Evolutionary conservation across 2,888 invertebrate genomes (phyloP), one percentile per base, ranked within the genome.

Genomic region (Brachylomia viminalis): DNA sequence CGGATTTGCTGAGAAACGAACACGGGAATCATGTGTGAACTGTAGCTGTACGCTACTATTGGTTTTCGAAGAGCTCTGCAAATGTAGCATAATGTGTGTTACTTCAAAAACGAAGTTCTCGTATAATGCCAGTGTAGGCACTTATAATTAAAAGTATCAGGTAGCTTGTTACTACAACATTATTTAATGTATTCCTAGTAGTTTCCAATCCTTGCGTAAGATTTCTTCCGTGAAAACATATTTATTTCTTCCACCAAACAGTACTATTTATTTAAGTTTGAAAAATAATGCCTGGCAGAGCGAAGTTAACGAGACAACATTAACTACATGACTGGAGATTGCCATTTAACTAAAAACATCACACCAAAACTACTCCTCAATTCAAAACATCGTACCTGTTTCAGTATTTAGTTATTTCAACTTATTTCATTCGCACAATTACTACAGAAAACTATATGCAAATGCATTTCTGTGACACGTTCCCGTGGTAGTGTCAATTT

Each of bases 1-100:
- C 87, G 90, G 91, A 90, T 91, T 90, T 89, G 86, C 84, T 80
- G 86, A 86, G 85, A 85, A 84, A 85, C 83, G 87, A 87, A 87
- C 87, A 85, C 78, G 80, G 79, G 82, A 75, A 88, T 86, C 86
- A 88, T 90, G 90, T 87, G 89, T 69, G 75, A 75, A 86, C 54
- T 75, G 79, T 74, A 77, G 58, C 66, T 42, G 56, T 33, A 17
- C 58, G 13, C 61, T 80, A 78, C 86, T 56, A 73, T 38, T 47
- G 11, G 65, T 68, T 68, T 66, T 42, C 68, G 42, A 75, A 45
- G 17, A 49, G 49, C 38, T 62, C 47, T 20, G 49, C 17, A 65
- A 59, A 77, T 42, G 1, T 54, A 77, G 30, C 11, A 2, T 56
- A 15, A 56, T 13, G n/a, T 30, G 17, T 33, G 7, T 52, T 30